Conservation (phyloP, 2,797 vertebrate genomes). For the Moxostoma hubbsi region DNA sequence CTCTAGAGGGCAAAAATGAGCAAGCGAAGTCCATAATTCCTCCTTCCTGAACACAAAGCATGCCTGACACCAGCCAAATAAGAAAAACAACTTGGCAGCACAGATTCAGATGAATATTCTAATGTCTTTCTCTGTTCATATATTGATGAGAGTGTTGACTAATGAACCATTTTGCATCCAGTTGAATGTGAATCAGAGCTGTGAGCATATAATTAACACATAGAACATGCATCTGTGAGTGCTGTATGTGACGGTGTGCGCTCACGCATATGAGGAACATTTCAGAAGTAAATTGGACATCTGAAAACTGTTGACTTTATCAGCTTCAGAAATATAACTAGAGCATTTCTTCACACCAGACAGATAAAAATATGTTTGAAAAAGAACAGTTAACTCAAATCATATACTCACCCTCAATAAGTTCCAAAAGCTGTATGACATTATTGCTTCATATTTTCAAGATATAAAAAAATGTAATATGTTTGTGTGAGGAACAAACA, state of each 20-base stretch:
- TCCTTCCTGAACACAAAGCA: conserved; percentile 7
- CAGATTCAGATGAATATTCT: conserved; percentile 62
- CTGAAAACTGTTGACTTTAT: conserved; percentile 6
- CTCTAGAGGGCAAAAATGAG: conserved; percentile 61
- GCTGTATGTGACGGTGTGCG: background rate
- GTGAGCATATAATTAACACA: conserved; percentile 59
- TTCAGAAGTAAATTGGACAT: background rate
- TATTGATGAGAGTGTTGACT: conserved; percentile 59
- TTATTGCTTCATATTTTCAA: too few species aligned
- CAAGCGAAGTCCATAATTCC: background rate
- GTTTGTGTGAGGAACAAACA: too few species aligned
- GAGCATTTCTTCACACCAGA: conserved; percentile 20
- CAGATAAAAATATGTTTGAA: conserved; percentile 3
- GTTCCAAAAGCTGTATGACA: too few species aligned
- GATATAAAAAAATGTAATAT: too few species aligned
- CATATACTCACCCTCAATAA: too few species aligned
- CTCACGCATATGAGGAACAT: background rate
- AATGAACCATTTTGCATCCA: conserved; percentile 50
- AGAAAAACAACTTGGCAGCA: conserved; percentile 24
- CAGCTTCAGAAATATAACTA: conserved; percentile 8
- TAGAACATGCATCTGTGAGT: conserved; percentile 35
- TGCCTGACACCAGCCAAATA: conserved; percentile 18
- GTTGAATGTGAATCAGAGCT: conserved; percentile 55
- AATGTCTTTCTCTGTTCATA: conserved; percentile 50
- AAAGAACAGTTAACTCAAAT: background rate